Evolutionary conservation across 2,888 invertebrate genomes (phyloP), one percentile per base, ranked within the genome.

Genomic region (Galeruca laticollis): DNA sequence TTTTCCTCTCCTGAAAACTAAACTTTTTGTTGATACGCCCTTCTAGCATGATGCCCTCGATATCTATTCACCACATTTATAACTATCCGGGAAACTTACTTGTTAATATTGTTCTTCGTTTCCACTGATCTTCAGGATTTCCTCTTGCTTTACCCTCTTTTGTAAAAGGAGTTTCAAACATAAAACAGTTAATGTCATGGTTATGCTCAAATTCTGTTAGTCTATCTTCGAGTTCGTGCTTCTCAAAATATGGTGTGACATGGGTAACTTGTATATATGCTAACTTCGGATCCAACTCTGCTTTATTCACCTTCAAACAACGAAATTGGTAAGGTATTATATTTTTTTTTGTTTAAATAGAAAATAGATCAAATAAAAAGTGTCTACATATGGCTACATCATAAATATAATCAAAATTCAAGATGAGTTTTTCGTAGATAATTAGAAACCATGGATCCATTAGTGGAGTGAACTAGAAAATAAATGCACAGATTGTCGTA

Each of bases 231-330:
- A 90, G 85, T 69, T 93, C 90, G 33, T 89, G 88, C 79, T 91
- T 91, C 77, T 92, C 92, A 82, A 93, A 93, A 83, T 93, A 94
- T 0, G 98, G 94, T 9, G 93, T 92, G n/a, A 98, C 97, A 86
- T 97, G 96, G 0, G 97, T 97, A 64, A 98, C 95, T 89, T 98
- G 98, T 80, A 98, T 94, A 84, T 96, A 94, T 0, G 96, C 97
- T 69, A 92, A 87, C 84, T 95, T 95, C 43, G 91, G 87, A 87
- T 97, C 97, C 69, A 97, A 85, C 61, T 94, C 93, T 57, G 88
- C 89, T 15, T 90, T 88, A 77, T 92, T 90, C 56, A 95, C 93
- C 92, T 92, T 78, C 1, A 79, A 71, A 2, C 9, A 47, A 47
- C 8, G 9, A 47, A 37, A 10, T 37, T 11, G 33, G 6, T 33